Percentiles rank a stretch among this genome's conserved stretches.
phyloP scores from a whole-genome alignment of 1,140 invertebrate species.

The Metopolophium dirhodum region DNA sequence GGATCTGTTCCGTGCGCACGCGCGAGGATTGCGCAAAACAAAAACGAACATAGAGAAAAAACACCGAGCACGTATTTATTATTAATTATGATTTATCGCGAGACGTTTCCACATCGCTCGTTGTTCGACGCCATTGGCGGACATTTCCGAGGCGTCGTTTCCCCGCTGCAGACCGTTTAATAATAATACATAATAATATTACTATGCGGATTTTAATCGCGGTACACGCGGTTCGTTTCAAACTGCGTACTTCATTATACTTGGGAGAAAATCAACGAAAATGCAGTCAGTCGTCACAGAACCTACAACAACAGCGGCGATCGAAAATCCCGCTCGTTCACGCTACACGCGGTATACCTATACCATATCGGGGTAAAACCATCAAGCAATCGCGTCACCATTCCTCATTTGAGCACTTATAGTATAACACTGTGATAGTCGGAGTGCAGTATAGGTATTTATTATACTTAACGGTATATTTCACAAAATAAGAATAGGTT shows the following conservation, averaged over 20 bases:
- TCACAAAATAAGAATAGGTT: not conserved
- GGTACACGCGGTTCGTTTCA: not conserved
- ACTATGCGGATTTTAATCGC: too few relatives aligned
- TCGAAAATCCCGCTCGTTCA: too few relatives aligned
- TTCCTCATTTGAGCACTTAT: not conserved
- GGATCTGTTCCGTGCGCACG: not conserved
- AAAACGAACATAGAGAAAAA: not conserved
- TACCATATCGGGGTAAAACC: not conserved
- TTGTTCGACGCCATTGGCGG: not conserved
- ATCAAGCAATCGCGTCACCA: not conserved
- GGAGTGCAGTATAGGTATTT: not conserved
- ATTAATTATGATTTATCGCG: slow-evolving; percentile 5
- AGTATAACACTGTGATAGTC: too few relatives aligned
- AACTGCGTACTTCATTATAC: not conserved
- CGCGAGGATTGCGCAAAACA: not conserved
- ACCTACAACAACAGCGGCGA: too few relatives aligned
- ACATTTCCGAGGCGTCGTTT: not conserved
- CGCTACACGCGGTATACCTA: too few relatives aligned
- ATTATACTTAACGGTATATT: not conserved
- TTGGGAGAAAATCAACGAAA: not conserved
- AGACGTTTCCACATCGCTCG: not conserved
- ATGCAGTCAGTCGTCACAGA: not conserved
- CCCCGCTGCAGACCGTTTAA: not conserved
- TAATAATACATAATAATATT: not conserved
- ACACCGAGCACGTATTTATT: not conserved